A percentile compares a stretch with the other conserved stretches of the same genome.
phyloP scores from a whole-genome alignment of 2,113 vertebrate genomes.

The Ceyx cyanopectus region DNA sequence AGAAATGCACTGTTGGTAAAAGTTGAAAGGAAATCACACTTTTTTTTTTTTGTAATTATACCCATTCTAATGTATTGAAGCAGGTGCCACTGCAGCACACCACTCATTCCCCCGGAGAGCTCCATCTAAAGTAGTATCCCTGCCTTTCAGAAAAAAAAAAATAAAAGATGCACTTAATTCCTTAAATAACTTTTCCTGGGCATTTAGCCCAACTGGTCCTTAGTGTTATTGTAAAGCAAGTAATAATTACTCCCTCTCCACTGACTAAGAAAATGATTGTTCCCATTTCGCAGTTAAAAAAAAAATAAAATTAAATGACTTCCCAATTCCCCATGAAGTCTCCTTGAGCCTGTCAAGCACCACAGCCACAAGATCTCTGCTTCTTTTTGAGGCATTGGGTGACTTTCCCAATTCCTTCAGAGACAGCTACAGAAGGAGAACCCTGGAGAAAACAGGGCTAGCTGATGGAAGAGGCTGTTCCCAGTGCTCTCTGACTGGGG shows the following conservation, averaged over 20 bases:
- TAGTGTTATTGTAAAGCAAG: conserved; percentile 23
- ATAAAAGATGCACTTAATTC: neutral
- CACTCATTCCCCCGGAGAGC: neutral
- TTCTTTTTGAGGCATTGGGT: neutral
- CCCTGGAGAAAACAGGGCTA: neutral
- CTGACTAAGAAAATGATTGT: neutral
- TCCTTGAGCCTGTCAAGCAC: neutral
- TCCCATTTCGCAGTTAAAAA: neutral
- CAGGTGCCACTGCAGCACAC: neutral
- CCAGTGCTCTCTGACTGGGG: neutral
- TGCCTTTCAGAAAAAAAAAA: neutral
- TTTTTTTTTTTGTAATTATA: neutral
- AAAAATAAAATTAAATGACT: neutral
- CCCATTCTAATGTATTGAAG: neutral
- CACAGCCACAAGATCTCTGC: neutral
- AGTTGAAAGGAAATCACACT: conserved; percentile 9
- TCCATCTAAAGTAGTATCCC: neutral
- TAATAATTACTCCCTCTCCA: conserved; percentile 34
- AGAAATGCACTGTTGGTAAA: neutral
- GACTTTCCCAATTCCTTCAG: neutral
- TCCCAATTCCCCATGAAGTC: neutral
- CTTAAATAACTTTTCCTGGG: conserved; percentile 44
- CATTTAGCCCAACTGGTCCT: conserved; percentile 37
- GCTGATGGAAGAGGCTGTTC: neutral
- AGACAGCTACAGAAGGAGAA: neutral